Evolutionary conservation across 2,888 invertebrate genomes (phyloP), one percentile per base, ranked within the genome.

Genomic region (Yponomeuta plumbellus): DNA sequence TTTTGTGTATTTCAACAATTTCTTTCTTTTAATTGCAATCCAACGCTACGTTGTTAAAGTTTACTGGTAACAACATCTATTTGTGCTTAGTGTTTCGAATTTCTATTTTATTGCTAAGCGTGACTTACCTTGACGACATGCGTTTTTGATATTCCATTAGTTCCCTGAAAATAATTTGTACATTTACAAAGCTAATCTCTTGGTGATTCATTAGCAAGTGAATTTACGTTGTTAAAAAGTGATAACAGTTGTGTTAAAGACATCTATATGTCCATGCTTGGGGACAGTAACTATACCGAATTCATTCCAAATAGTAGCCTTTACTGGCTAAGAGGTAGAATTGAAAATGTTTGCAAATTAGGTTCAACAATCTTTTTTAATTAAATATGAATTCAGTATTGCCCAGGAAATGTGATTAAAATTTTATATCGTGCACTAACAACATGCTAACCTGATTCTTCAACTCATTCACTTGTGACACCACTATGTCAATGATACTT

Each of bases 401-500:
- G 59, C 23, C 11, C 23, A 22, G 13, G 22, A 68, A 71, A 68
- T 62, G 34, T 10, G 44, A 52, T 52, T 17, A 52, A 52, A 52
- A 34, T 34, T 34, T 68, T 17, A 4, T 52, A 17, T 17, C 1
- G 44, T 52, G 44, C 44, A 17, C 44, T 52, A 52, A 52, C 17
- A 17, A 52, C 0, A 52, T 2, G 13, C 17, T 85, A 86, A 92
- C 92, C 91, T 92, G 92, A 74, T 91, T 91, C 73, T 92, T 93
- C 92, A 96, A 95, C 93, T 97, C 97, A 89, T 97, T 97, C 75
- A 99, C 96, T 94, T 98, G 98, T 64, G 98, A 97, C 81, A 97
- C 98, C 56, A 99, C 98, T 78, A 99, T 99, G 86, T 99, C 98
- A 76, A 99, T 97, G 85, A 98, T 98, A 88, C 98, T 98, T 77